phyloP scores from a whole-genome alignment of 2,113 vertebrate species.

The Philantomba maxwellii region DNA sequence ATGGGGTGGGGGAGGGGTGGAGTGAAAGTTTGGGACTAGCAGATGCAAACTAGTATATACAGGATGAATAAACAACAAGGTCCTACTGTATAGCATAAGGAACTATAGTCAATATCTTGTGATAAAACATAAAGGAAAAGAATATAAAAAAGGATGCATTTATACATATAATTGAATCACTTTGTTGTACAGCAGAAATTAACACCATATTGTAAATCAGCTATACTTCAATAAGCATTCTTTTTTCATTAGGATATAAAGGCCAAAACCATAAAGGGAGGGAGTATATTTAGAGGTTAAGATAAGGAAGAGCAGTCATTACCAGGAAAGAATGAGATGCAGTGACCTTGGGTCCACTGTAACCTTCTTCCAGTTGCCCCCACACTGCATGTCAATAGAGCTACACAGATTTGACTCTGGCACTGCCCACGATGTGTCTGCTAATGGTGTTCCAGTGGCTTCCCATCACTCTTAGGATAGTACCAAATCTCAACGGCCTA shows the following conservation, averaged over 20 bases:
- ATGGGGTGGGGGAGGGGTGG: background rate
- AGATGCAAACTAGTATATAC: background rate
- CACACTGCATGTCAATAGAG: background rate
- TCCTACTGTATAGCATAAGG: background rate
- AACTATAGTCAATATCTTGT: background rate
- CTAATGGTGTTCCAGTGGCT: background rate
- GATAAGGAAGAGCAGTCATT: background rate
- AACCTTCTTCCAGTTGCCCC: background rate
- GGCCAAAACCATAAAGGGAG: background rate
- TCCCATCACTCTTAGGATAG: background rate
- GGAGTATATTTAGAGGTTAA: background rate
- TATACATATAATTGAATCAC: background rate
- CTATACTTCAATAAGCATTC: background rate
- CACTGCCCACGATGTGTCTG: background rate
- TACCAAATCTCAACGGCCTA: background rate
- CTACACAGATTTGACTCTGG: background rate
- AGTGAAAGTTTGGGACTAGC: background rate
- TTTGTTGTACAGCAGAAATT: background rate
- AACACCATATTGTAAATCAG: background rate
- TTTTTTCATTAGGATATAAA: background rate
- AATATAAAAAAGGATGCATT: background rate
- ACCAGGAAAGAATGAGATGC: background rate
- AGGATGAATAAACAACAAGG: background rate
- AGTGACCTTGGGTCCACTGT: background rate
- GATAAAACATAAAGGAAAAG: background rate